phyloP scores from a whole-genome alignment of 2,797 vertebrate genomes.

The Naso thynnoides region DNA sequence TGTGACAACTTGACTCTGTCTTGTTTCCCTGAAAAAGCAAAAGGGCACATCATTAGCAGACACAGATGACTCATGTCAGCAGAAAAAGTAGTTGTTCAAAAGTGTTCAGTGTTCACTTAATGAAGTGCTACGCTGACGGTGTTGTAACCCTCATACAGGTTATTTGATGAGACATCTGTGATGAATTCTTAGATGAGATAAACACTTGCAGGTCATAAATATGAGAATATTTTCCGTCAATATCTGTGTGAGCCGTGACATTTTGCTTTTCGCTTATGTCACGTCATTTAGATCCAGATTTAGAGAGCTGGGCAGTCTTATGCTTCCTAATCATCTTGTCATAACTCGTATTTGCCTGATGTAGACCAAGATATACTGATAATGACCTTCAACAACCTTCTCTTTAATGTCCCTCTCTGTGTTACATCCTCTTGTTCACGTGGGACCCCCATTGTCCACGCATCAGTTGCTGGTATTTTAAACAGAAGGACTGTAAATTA shows the following conservation, averaged over 20 bases:
- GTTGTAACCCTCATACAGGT: no score
- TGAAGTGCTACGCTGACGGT: no score
- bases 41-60: no score
- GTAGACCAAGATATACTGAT: neutral
- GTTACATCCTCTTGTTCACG: neutral
- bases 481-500: constrained; percentile 37
- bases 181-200: neutral
- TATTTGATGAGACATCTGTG: no score
- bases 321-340: neutral
- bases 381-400: neutral
- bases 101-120: no score
- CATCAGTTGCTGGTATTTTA: constrained; percentile 15
- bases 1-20: no score
- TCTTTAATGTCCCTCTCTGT: neutral
- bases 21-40: no score
- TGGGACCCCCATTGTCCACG: constrained; percentile 9
- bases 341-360: neutral
- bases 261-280: neutral
- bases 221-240: neutral
- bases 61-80: no score
- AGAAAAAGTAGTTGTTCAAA: no score
- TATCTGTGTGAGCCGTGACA: neutral
- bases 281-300: neutral
- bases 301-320: neutral
- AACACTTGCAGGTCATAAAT: neutral